Evolutionary conservation across 2,797 vertebrate genomes (phyloP).

Genomic region (Melanotaenia maccullochi): DNA sequence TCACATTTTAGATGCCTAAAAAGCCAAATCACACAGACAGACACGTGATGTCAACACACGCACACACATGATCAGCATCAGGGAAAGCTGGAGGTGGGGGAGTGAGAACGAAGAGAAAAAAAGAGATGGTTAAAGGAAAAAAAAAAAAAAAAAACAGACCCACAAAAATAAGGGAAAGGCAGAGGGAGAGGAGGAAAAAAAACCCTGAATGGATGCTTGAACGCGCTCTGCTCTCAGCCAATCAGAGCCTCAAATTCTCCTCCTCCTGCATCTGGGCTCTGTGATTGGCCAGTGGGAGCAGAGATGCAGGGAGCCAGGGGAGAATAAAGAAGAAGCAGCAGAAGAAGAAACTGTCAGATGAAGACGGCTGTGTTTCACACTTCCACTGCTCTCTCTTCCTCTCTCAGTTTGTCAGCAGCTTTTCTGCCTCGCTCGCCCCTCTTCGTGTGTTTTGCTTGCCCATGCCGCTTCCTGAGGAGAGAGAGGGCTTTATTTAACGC

Average conservation of each 20-base stretch:
- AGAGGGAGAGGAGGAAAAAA: conserved; percentile 9
- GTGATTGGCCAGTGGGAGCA: conserved; percentile 55
- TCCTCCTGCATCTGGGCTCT: conserved; percentile 42
- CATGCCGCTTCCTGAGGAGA: conserved; percentile 20
- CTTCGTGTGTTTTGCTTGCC: conserved; percentile 1
- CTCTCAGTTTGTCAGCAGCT: not conserved
- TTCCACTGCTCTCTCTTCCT: conserved; percentile 28
- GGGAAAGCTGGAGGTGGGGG: not conserved
- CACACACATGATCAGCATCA: conserved; percentile 16
- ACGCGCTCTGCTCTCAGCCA: conserved; percentile 41
- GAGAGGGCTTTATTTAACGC: conserved; percentile 9
- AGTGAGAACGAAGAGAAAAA: not conserved
- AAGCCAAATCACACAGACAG: not conserved
- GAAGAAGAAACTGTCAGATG: conserved; percentile 47
- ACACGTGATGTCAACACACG: not conserved
- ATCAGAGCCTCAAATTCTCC: conserved; percentile 43
- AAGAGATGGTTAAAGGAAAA: not conserved
- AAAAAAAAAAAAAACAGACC: not conserved
- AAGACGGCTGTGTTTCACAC: conserved; percentile 19
- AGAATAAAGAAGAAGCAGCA: conserved; percentile 30
- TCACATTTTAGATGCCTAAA: not conserved
- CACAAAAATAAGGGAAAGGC: not conserved
- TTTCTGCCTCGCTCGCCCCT: conserved; percentile 21
- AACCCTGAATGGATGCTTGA: conserved; percentile 60
- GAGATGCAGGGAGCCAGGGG: conserved; percentile 35